Conservation (phyloP, 2,113 vertebrate genomes). For the Taurulus bubalis region DNA sequence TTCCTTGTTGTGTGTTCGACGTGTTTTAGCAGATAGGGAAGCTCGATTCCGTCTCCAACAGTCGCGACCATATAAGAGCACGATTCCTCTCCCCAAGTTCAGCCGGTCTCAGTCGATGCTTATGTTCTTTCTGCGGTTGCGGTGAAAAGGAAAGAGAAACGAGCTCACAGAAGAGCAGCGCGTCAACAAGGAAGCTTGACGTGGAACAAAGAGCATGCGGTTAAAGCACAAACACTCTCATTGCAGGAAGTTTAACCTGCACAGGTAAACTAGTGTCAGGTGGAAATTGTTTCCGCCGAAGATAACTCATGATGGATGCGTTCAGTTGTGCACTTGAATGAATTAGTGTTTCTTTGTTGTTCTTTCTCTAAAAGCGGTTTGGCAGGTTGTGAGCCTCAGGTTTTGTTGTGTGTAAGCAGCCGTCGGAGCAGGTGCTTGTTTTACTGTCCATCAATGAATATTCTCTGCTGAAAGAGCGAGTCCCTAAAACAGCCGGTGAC, state of each 20-base stretch:
- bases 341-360: background rate
- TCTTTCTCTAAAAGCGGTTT: background rate
- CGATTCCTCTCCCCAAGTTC: conserved; percentile 11
- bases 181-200: background rate
- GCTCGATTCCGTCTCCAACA: background rate
- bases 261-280: background rate
- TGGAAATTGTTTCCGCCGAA: background rate
- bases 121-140: background rate
- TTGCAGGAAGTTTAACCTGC: no score
- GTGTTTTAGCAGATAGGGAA: background rate
- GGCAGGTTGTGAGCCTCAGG: background rate
- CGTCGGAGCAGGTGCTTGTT: background rate
- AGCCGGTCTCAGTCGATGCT: background rate
- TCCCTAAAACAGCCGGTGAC: background rate
- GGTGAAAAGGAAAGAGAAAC: background rate
- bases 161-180: background rate
- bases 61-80: conserved; percentile 13
- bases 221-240: background rate
- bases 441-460: background rate
- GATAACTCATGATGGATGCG: background rate
- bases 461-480: background rate
- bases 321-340: background rate
- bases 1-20: background rate
- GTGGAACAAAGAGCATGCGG: background rate
- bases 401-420: background rate